Base-by-base conservation (phyloP, 2,113 vertebrate genomes). In the Tylochromis polylepis region DNA sequence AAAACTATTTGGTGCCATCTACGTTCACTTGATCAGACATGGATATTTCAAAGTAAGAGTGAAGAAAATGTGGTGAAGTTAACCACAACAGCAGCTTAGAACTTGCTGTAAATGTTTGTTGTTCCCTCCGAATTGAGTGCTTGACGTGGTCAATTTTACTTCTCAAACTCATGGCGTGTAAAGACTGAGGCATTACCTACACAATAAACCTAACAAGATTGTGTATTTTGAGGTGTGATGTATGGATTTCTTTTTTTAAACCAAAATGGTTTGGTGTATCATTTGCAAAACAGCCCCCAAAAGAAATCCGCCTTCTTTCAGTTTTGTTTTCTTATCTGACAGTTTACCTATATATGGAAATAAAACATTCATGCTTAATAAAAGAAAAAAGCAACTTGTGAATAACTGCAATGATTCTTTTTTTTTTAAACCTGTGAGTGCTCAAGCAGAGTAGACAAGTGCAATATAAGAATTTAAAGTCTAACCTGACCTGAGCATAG, bases 271-370 rank as follows among this genome's bases (percentile, higher is more conserved):
- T 70, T 56, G 53, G 27, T 84, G 38, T n/a, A 59, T 58, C 29
- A 31, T 27, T n/a, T 59, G 34, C 16, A 51, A 4, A 88, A 60
- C 59, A 86, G 31, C 81, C 78, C 11, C 9, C 24, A 77, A 77
- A 79, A 51, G 24, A 31, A 67, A 38, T 82, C 53, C 84, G 41
- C 16, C 38, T 86, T 22, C 22, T 81, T 18, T 89, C 41, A 53
- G 10, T 62, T 81, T 82, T 43, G 38, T 88, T 89, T 88, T 46
- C 53, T 67, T 62, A 41, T 83, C 78, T 31, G 79, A 87, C 36
- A 34, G 51, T 88, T 95, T 94, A 72, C 83, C 83, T 94, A 67
- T 95, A 84, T 91, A 43, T 81, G 81, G 22, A 81, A 51, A 79
- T 43, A 82, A 62, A 43, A 59, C 89, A 83, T 86, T 49, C 12